A percentile compares a stretch with the other conserved stretches of the same genome.
Conservation (phyloP, 2,797 vertebrate species). For the Odontamblyopus rebecca region DNA sequence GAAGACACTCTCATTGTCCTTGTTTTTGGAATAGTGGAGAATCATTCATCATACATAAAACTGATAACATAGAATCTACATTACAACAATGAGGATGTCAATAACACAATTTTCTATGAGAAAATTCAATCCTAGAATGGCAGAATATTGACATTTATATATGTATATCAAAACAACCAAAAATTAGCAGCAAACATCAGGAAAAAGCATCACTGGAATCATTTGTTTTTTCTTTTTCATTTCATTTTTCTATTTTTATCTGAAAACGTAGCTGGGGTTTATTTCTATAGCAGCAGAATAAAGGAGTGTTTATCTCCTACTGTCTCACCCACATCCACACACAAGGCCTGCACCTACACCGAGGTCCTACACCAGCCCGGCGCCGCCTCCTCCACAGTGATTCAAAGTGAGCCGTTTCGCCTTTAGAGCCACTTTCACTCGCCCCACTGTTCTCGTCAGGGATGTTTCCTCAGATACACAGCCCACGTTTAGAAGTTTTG, state of each 20-base stretch:
- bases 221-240: slow-evolving; percentile 48
- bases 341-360: slow-evolving; percentile 63
- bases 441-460: slow-evolving; percentile 42
- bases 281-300: slow-evolving; percentile 92
- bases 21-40: slow-evolving; percentile 92
- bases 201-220: slow-evolving; percentile 84
- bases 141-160: slow-evolving; percentile 92
- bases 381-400: background rate
- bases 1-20: slow-evolving; percentile 64
- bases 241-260: slow-evolving; percentile 56
- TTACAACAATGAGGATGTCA: slow-evolving; percentile 86
- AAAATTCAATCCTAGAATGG: slow-evolving; percentile 93
- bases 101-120: slow-evolving; percentile 94
- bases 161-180: slow-evolving; percentile 79
- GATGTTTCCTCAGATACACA: slow-evolving; percentile 63
- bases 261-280: slow-evolving; percentile 86
- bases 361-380: slow-evolving; percentile 31
- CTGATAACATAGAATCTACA: slow-evolving; percentile 84
- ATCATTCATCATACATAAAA: slow-evolving; percentile 78
- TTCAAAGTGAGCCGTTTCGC: slow-evolving; percentile 25
- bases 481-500: slow-evolving; percentile 81
- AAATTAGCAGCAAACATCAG: slow-evolving; percentile 97
- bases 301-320: slow-evolving; percentile 74
- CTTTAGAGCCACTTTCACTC: slow-evolving; percentile 79
- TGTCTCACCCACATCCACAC: background rate